Percentiles rank a stretch among this genome's conserved stretches.
These are phyloP conservation scores for Anguilla rostrata DNA, from an alignment of 2,113 vertebrate genomes.

Conservation along the genomic window DNA sequence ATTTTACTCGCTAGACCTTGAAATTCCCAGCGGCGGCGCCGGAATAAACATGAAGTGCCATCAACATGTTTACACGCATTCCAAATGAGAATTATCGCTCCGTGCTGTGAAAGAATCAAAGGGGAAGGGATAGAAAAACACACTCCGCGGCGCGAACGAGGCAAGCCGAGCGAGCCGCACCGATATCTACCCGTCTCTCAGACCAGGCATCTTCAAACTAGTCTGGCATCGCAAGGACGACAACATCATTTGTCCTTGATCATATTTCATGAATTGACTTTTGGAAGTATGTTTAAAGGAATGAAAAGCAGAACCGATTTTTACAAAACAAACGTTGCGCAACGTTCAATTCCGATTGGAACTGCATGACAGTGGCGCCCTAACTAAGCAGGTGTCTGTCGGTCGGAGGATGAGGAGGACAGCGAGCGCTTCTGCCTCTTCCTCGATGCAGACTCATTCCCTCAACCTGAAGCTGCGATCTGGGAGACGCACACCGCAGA, in stretches of 20 bases:
- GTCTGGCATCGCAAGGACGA: not conserved
- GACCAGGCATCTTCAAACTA: not conserved
- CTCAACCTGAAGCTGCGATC: not conserved
- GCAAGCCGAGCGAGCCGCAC: not conserved
- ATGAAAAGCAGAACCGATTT: not conserved
- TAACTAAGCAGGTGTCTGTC: not conserved
- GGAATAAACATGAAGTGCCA: not conserved
- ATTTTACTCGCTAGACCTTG: not conserved
- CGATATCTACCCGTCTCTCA: not conserved
- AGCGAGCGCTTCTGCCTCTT: not conserved
- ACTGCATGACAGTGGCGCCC: not conserved
- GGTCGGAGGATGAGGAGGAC: not conserved
- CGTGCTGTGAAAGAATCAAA: not conserved
- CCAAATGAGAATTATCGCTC: not conserved
- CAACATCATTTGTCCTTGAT: not conserved
- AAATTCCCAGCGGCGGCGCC: not conserved
- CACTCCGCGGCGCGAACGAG: not conserved
- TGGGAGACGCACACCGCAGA: not conserved
- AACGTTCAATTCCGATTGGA: not conserved
- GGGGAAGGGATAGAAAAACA: not conserved
- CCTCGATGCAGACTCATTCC: not conserved
- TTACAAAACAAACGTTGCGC: not conserved
- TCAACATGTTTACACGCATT: conserved; percentile 2
- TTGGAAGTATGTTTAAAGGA: not conserved
- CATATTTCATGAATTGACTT: not conserved